Base-by-base conservation (phyloP, 1,140 invertebrate species). In the Ctenoplectra terminalis region DNA sequence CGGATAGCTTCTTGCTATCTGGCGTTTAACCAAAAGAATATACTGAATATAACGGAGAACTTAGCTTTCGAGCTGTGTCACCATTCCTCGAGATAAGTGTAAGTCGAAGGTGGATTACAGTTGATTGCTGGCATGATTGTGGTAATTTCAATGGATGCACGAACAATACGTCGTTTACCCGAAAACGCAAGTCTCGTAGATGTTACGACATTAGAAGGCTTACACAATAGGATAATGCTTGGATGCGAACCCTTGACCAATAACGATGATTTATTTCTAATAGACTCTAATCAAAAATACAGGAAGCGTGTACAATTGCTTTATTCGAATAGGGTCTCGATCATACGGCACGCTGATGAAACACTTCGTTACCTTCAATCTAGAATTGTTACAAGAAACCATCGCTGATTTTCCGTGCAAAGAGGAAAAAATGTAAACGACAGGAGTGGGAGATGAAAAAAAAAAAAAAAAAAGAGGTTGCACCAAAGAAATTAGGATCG, bases 121-220 rank as follows among this genome's bases (percentile, higher is more conserved):
- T 46, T 48, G 72, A 77, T 74, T 37, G 58, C 78, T 13, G 60
- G 31, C 17, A 26, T 1, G 26, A 54, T 76, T 15, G 40, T 20
- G 5, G 58, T 60, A 61, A 70, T 66, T 85, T 26, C 61, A 31
- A 48, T 43, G 46, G 20, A 54, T 11, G 43, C 4, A 37, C 61
- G 43, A 60, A 78, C 67, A 78, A 23, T n/a, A 83, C 64, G 34
- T 60, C 60, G 31, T 71, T 84, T 50, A 34, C 43, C 70, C 43
- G 31, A 81, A 84, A 73, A 85, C 54, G 60, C 58, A 48, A 63
- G 48, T 50, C 40, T 9, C 11, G 58, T 20, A 20, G 26, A 43
- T 46, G 40, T 78, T 85, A 77, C 64, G 46, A 56, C 56, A 71
- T 69, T 43, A 23, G 37, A 20, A 11, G 37, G 4, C 13, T 85